phyloP scores from a whole-genome alignment of 2,888 invertebrate species.

The Phengaris alcon region DNA sequence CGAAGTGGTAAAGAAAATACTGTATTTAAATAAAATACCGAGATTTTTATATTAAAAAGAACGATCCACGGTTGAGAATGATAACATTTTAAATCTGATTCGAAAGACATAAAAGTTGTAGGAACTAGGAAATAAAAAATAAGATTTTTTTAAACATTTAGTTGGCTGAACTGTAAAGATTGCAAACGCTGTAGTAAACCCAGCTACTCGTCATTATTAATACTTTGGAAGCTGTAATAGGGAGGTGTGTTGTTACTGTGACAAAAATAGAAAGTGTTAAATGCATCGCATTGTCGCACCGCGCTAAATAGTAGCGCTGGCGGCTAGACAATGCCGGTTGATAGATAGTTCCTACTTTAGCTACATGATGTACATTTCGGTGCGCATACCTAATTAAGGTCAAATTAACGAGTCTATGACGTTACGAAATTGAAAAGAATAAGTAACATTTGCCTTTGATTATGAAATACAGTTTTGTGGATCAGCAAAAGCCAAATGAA shows the following conservation, averaged over 20 bases:
- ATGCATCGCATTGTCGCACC: slow-evolving; percentile 54
- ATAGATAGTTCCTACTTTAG: slow-evolving; percentile 40
- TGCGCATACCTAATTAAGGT: slow-evolving; percentile 34
- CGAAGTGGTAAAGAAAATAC: too few relatives aligned
- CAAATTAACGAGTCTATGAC: neutral
- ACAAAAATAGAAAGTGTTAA: slow-evolving; percentile 74
- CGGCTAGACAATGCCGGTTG: slow-evolving; percentile 46
- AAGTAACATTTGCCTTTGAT: slow-evolving; percentile 6
- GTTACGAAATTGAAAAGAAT: neutral
- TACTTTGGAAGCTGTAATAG: neutral
- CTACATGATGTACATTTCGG: slow-evolving; percentile 34
- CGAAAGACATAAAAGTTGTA: too few relatives aligned
- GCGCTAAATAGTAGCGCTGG: slow-evolving; percentile 53
- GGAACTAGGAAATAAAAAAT: too few relatives aligned
- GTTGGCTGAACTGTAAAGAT: neutral
- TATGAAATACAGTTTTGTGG: neutral
- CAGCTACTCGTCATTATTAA: slow-evolving; percentile 5
- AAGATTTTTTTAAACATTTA: neutral
- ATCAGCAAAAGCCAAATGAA: neutral
- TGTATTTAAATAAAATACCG: too few relatives aligned
- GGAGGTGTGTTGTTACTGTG: slow-evolving; percentile 40
- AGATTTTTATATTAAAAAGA: too few relatives aligned
- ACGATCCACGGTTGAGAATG: too few relatives aligned
- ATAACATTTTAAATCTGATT: too few relatives aligned
- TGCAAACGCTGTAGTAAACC: neutral